These are phyloP conservation scores for Anser cygnoides DNA, from an alignment of 2,113 vertebrate species.

Conservation along the genomic window DNA sequence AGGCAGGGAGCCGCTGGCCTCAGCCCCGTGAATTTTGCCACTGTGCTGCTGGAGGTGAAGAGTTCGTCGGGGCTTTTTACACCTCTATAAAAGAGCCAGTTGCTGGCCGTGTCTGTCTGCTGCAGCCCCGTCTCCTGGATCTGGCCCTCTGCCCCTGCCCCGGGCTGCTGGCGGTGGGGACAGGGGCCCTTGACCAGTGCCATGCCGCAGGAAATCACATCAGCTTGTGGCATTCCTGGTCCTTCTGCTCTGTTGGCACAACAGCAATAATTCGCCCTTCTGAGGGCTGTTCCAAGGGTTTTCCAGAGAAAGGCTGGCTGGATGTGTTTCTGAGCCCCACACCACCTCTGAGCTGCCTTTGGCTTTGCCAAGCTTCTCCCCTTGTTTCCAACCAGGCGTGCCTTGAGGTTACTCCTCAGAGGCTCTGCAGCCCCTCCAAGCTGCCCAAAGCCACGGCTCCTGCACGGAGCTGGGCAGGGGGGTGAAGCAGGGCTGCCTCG, in stretches of 20 bases:
- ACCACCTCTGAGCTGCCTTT: not conserved
- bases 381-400: not conserved
- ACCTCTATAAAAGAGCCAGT: not conserved
- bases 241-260: not conserved
- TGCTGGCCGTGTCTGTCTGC: not conserved
- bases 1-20: not conserved
- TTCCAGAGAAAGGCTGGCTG: not conserved
- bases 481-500: not conserved
- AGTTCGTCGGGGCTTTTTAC: not conserved
- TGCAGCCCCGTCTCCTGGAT: fast-evolving
- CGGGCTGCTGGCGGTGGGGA: not conserved
- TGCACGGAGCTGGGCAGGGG: not conserved
- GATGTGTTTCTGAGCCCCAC: not conserved
- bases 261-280: not conserved
- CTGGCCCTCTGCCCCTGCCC: not conserved
- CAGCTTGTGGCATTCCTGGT: fast-evolving
- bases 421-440: not conserved
- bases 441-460: not conserved
- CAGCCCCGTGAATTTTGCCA: slow-evolving; percentile 38
- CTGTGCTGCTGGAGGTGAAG: not conserved
- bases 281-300: not conserved
- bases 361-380: not conserved
- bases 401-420: not conserved
- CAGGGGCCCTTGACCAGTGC: not conserved
- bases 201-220: not conserved